These are phyloP conservation scores for Odontamblyopus rebecca DNA, from an alignment of 2,797 vertebrate genomes.

Conservation along the genomic window DNA sequence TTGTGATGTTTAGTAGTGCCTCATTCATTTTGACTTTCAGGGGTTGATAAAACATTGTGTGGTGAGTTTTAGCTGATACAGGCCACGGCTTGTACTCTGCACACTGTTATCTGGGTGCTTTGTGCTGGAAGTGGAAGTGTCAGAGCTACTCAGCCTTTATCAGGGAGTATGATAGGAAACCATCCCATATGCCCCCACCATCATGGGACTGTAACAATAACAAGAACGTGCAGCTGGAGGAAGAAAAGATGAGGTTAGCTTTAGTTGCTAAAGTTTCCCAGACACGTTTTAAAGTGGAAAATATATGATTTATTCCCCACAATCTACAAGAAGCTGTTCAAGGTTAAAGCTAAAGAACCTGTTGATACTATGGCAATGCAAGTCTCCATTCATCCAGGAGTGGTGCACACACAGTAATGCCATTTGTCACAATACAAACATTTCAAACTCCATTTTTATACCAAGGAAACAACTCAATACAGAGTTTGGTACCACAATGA, in stretches of 20 bases:
- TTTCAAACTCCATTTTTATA: no score
- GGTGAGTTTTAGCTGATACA: conserved; percentile 26
- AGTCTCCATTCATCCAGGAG: neutral
- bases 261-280: conserved; percentile 42
- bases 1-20: conserved; percentile 27
- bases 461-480: no score
- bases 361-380: neutral
- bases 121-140: conserved; percentile 74
- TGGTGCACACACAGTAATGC: neutral
- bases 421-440: no score
- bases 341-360: neutral
- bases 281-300: conserved; percentile 26
- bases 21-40: conserved; percentile 48
- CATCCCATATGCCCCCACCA: conserved; percentile 46
- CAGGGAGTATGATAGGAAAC: conserved; percentile 61
- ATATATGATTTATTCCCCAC: neutral
- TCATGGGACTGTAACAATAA: conserved; percentile 36
- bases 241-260: neutral
- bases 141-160: conserved; percentile 68
- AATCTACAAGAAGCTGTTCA: neutral
- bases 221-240: conserved; percentile 26
- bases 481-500: no score
- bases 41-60: conserved; percentile 42
- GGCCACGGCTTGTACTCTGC: conserved; percentile 39
- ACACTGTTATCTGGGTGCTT: conserved; percentile 65